Evolutionary conservation across 2,888 invertebrate genomes (phyloP).

Genomic region (Chrysotoxum bicinctum): DNA sequence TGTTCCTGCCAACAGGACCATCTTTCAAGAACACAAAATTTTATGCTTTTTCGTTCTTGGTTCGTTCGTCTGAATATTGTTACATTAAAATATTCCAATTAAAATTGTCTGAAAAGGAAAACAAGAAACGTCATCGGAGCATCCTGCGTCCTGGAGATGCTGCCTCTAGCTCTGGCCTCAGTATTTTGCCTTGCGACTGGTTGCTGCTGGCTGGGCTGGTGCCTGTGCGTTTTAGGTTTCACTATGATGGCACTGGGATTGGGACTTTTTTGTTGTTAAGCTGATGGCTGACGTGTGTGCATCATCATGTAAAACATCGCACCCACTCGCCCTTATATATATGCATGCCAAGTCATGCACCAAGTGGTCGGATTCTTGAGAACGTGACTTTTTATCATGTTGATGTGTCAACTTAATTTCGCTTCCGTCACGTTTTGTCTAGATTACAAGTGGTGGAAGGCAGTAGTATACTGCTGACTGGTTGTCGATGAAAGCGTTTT

Average conservation of each 20-base stretch:
- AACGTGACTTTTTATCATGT: conserved; percentile 73
- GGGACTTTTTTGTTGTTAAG: background rate
- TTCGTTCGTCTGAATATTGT: conserved; percentile 18
- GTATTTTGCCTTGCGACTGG: background rate
- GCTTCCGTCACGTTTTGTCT: conserved; percentile 72
- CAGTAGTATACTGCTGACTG: conserved; percentile 60
- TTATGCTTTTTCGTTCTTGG: conserved; percentile 11
- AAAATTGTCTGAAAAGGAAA: conserved; percentile 65
- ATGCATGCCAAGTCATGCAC: conserved; percentile 66
- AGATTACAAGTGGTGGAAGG: conserved; percentile 70
- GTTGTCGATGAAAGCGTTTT: conserved; percentile 60
- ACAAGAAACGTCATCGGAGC: conserved; percentile 59
- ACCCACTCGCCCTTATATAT: conserved; percentile 4
- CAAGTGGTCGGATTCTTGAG: conserved; percentile 68
- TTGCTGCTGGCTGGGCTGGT: background rate
- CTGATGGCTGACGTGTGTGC: conserved; percentile 8
- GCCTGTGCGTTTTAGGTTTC: conserved; percentile 2
- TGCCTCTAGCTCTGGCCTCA: background rate
- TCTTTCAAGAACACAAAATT: conserved; percentile 17
- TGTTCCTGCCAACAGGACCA: conserved; percentile 12
- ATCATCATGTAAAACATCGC: conserved; percentile 32
- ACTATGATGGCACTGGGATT: background rate
- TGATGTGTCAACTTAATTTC: conserved; percentile 73
- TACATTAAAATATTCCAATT: conserved; percentile 71
- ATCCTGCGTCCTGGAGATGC: conserved; percentile 28